Evolutionary conservation across 2,888 invertebrate species (phyloP).

Genomic region (Tinea pellionella): DNA sequence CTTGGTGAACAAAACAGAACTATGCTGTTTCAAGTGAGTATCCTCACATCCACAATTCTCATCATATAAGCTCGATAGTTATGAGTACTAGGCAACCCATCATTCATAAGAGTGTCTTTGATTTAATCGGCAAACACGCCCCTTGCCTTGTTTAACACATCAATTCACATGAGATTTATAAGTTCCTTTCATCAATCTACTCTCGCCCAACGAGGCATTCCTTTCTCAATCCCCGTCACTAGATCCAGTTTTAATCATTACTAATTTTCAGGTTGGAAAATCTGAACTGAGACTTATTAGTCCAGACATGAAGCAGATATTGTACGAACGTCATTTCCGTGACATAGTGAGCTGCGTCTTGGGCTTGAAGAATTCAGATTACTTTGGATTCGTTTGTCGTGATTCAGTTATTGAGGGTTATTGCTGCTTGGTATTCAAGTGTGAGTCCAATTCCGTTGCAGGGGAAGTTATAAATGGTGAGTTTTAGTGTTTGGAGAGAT

Average conservation of each 20-base stretch:
- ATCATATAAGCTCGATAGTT: too few species aligned
- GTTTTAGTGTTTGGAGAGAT: slow-evolving; percentile 18
- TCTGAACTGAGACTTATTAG: slow-evolving; percentile 91
- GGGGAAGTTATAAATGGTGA: slow-evolving; percentile 81
- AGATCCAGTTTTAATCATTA: background rate
- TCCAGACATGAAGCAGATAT: slow-evolving; percentile 90
- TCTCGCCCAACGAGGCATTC: too few species aligned
- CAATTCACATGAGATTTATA: too few species aligned
- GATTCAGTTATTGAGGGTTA: slow-evolving; percentile 74
- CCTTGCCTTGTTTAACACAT: too few species aligned
- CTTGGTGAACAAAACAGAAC: slow-evolving; percentile 86
- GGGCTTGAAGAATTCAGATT: slow-evolving; percentile 83
- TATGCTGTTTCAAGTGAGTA: slow-evolving; percentile 88
- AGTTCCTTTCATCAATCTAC: too few species aligned
- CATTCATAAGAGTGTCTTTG: too few species aligned
- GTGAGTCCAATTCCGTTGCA: slow-evolving; percentile 86
- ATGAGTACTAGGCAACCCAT: too few species aligned
- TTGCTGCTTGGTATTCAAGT: slow-evolving; percentile 85
- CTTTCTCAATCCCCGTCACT: too few species aligned
- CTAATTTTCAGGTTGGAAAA: slow-evolving; percentile 76
- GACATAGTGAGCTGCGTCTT: slow-evolving; percentile 91
- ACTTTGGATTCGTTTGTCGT: slow-evolving; percentile 95
- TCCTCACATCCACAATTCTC: too few species aligned
- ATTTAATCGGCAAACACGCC: too few species aligned
- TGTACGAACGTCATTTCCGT: slow-evolving; percentile 87